Evolutionary conservation across 2,113 vertebrate species (phyloP), one percentile per base, ranked within the genome.

Genomic region (Etheostoma spectabile): DNA sequence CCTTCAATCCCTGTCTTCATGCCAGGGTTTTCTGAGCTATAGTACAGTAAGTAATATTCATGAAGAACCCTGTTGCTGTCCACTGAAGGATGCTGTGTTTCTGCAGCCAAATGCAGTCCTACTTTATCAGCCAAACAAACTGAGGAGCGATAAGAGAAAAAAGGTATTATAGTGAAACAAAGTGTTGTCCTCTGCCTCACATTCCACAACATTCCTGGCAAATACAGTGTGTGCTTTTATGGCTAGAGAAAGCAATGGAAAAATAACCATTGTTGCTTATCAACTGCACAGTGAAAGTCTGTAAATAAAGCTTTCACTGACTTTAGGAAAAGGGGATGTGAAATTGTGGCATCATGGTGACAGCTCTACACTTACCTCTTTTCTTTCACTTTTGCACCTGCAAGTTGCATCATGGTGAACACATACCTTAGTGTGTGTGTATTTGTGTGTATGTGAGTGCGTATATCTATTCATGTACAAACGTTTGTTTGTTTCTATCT

Each of bases 341-440:
- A 68, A 72, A 53, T 78, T 48, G 71, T 80, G 56, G n/a, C 65
- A 55, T 69, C 53, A 30, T 81, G 52, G 70, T 67, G 78, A 55
- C 84, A 80, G 64, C 59, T 68, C 12, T 6, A 33, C 77, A 27
- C 51, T 81, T 38, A 52, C 48, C 21, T 55, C 45, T 67, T 51
- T 79, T 73, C 79, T 88, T 88, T 86, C 86, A 83, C 77, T 77
- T 60, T 71, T 77, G 42, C 74, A 82, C 79, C 81, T 89, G 85
- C 33, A 69, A 60, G 68, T 88, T 89, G 79, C 87, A 87, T 89
- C 87, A 88, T 74, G 8, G 42, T 51, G 42, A 86, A 64, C 30
- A 56, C 42, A 72, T 59, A 67, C 61, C 51, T 13, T 48, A 19
- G 24, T 61, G 71, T 61, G 61, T 35, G 33, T 68, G 30, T 80